A percentile compares a stretch with the other conserved stretches of the same genome.
Conservation (phyloP, 2,113 vertebrate genomes). For the Trematomus loennbergii region DNA sequence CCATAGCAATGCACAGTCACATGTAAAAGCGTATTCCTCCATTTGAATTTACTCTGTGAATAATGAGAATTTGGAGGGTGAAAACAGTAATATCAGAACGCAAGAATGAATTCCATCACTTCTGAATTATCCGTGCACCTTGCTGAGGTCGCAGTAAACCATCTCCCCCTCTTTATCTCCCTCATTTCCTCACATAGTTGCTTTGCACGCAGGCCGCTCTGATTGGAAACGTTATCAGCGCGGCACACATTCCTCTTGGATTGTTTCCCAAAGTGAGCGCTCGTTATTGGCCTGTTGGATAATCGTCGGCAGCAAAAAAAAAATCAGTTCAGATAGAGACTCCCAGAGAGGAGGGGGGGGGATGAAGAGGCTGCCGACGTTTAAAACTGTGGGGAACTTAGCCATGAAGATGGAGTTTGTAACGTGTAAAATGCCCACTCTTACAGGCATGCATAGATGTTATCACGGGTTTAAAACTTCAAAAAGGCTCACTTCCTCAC, state of each 20-base stretch:
- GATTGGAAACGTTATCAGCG: conserved; percentile 74
- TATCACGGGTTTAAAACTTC: conserved; percentile 11
- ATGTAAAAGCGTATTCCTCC: conserved; percentile 1
- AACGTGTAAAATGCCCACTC: neutral
- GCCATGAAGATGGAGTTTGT: conserved; percentile 11
- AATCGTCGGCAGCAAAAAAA: conserved; percentile 54
- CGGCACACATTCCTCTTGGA: conserved; percentile 77
- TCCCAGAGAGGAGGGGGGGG: neutral
- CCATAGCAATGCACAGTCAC: neutral
- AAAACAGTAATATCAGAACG: conserved; percentile 30
- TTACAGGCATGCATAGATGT: conserved; percentile 17
- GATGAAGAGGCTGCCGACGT: conserved; percentile 27
- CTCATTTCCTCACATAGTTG: conserved; percentile 50
- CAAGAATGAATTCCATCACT: conserved; percentile 31
- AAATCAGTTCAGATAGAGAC: conserved; percentile 35
- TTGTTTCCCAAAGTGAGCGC: conserved; percentile 72
- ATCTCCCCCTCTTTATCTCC: conserved; percentile 43
- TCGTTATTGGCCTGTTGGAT: conserved; percentile 67
- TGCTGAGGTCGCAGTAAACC: conserved; percentile 37
- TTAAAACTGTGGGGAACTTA: conserved; percentile 20
- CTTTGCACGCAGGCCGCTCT: conserved; percentile 38
- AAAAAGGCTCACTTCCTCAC: neutral
- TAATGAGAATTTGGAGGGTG: conserved; percentile 19
- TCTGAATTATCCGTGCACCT: conserved; percentile 50
- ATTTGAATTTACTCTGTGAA: conserved; percentile 34